These are phyloP conservation scores for Leptothorax acervorum DNA, from an alignment of 2,888 invertebrate genomes.

Conservation along the genomic window DNA sequence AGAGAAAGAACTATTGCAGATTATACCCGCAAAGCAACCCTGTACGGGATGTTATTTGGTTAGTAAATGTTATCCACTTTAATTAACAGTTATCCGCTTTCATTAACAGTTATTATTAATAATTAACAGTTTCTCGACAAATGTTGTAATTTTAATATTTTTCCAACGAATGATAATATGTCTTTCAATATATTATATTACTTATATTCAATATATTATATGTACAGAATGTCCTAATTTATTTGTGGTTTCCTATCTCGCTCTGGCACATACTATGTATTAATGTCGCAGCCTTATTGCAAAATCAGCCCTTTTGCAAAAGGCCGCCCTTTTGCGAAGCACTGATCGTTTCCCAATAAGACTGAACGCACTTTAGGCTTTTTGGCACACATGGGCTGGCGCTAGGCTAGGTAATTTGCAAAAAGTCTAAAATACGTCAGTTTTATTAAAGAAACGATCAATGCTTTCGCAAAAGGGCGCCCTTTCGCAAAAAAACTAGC, in stretches of 20 bases:
- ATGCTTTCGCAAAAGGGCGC: no score
- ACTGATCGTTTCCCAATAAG: no score
- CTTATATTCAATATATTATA: neutral
- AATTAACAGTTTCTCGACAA: neutral
- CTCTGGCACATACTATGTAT: neutral
- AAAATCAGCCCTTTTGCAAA: no score
- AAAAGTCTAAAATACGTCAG: no score
- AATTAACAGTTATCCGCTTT: neutral
- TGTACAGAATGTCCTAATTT: neutral
- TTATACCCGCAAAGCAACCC: neutral
- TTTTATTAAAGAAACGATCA: no score
- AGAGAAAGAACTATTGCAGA: conserved; percentile 6
- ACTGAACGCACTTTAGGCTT: no score
- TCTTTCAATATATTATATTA: neutral
- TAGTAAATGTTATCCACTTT: conserved; percentile 9
- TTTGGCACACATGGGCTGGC: no score
- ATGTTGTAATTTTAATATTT: neutral
- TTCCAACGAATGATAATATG: neutral
- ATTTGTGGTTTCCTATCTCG: neutral
- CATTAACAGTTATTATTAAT: conserved; percentile 6
- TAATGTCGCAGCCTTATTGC: no score
- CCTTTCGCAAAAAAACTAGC: no score
- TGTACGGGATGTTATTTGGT: conserved; percentile 13
- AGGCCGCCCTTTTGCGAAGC: no score
- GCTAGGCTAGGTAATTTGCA: no score